Percentiles rank a stretch among this genome's conserved stretches.
phyloP scores from a whole-genome alignment of 2,888 invertebrate genomes.

The Stenichneumon culpator region DNA sequence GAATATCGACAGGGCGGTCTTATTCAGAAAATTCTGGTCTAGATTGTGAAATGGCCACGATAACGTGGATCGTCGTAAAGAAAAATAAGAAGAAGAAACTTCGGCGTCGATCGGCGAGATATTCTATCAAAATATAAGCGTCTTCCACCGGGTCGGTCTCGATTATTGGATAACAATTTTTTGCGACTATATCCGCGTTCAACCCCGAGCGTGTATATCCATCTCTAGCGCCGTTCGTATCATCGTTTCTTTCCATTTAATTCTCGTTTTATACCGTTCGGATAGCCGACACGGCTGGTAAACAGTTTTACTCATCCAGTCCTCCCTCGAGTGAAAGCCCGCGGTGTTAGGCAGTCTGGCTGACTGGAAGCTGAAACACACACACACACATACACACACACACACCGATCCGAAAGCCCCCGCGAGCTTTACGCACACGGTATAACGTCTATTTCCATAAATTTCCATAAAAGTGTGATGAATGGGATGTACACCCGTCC shows the following conservation, averaged over 20 bases:
- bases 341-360: constrained; percentile 24
- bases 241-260: constrained; percentile 39
- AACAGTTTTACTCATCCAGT: constrained; percentile 68
- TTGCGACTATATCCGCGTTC: background rate
- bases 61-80: background rate
- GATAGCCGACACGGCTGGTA: constrained; percentile 59
- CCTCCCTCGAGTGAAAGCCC: constrained; percentile 43
- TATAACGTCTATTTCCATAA: constrained; percentile 68
- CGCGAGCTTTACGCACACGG: constrained; percentile 49
- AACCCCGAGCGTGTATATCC: background rate
- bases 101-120: constrained; percentile 2
- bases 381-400: too few relatives aligned
- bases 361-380: background rate
- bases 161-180: constrained; percentile 9
- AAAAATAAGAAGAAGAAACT: background rate
- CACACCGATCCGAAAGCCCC: constrained; percentile 37
- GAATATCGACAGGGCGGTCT: constrained; percentile 18
- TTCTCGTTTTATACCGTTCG: constrained; percentile 43
- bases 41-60: background rate
- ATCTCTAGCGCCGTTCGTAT: constrained; percentile 24
- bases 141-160: background rate
- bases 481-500: constrained; percentile 66
- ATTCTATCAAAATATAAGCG: background rate
- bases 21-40: background rate
- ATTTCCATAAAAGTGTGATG: constrained; percentile 74